phyloP scores from a whole-genome alignment of 2,113 vertebrate genomes.

The Silurus glanis region DNA sequence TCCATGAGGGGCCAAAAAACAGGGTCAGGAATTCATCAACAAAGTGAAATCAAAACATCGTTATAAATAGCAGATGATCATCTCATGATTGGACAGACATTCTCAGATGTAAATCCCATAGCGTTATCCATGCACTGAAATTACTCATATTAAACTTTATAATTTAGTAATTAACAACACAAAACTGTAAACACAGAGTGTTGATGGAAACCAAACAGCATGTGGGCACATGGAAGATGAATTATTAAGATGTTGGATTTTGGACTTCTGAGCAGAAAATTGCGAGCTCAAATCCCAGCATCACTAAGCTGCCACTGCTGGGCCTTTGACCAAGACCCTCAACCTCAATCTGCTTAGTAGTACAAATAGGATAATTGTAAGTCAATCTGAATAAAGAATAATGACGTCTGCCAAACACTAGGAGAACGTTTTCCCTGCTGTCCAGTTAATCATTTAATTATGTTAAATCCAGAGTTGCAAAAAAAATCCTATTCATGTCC shows the following conservation, averaged over 20 bases:
- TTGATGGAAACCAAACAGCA: background rate
- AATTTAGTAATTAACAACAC: background rate
- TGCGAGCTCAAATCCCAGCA: too few relatives aligned
- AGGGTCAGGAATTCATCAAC: background rate
- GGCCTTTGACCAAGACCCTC: too few relatives aligned
- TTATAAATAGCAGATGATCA: background rate
- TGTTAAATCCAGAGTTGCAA: background rate
- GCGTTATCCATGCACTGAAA: background rate
- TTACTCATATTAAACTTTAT: background rate
- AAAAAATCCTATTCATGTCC: background rate
- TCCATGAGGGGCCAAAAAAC: background rate
- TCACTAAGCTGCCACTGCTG: too few relatives aligned
- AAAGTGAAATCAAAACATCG: background rate
- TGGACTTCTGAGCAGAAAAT: too few relatives aligned
- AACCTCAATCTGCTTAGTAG: too few relatives aligned
- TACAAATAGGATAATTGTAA: too few relatives aligned
- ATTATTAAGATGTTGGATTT: too few relatives aligned
- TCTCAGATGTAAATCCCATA: background rate
- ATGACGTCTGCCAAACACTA: too few relatives aligned
- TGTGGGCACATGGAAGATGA: too few relatives aligned
- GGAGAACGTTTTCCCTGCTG: background rate
- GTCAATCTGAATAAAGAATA: too few relatives aligned
- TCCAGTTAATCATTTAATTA: background rate
- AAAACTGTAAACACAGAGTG: background rate
- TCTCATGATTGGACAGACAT: background rate